Percentiles rank a stretch among this genome's conserved stretches.
phyloP scores from a whole-genome alignment of 2,888 invertebrate genomes.

The Drosophila macrospina region DNA sequence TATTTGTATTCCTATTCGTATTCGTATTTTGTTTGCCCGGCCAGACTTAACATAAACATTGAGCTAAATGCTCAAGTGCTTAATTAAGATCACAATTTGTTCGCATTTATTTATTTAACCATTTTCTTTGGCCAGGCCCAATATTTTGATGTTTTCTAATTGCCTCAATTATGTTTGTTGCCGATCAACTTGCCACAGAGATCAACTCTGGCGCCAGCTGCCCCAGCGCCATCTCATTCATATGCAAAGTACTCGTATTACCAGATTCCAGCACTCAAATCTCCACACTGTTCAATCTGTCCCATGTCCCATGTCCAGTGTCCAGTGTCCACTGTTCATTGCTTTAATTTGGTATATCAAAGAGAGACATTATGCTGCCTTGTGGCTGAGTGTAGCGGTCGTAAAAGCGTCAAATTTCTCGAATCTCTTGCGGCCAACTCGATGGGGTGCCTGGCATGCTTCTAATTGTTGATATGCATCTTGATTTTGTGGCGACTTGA shows the following conservation, averaged over 20 bases:
- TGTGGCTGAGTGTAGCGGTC: slow-evolving; percentile 48
- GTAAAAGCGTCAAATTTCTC: slow-evolving; percentile 83
- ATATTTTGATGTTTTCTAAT: slow-evolving; percentile 81
- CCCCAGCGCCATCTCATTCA: slow-evolving; percentile 58
- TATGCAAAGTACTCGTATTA: slow-evolving; percentile 72
- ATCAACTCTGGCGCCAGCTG: slow-evolving; percentile 60
- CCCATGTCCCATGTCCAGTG: slow-evolving; percentile 26
- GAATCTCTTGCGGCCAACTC: slow-evolving; percentile 42
- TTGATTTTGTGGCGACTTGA: slow-evolving; percentile 49
- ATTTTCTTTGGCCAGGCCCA: slow-evolving; percentile 61
- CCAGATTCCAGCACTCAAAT: slow-evolving; percentile 42
- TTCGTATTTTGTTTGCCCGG: slow-evolving; percentile 23
- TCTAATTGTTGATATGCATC: slow-evolving; percentile 71
- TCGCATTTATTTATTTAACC: slow-evolving; percentile 71
- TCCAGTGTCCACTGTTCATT: slow-evolving; percentile 42
- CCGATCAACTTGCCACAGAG: slow-evolving; percentile 12
- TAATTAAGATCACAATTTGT: slow-evolving; percentile 75
- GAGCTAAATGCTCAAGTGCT: slow-evolving; percentile 69
- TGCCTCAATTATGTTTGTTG: slow-evolving; percentile 73
- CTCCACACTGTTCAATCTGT: background rate
- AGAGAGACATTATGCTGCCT: slow-evolving; percentile 75
- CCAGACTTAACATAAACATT: slow-evolving; percentile 70
- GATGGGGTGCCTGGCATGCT: slow-evolving; percentile 52
- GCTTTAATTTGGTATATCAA: slow-evolving; percentile 82
- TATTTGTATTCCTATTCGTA: slow-evolving; percentile 22